Base-by-base conservation (phyloP, 2,797 vertebrate genomes). In the Rhincodon typus region DNA sequence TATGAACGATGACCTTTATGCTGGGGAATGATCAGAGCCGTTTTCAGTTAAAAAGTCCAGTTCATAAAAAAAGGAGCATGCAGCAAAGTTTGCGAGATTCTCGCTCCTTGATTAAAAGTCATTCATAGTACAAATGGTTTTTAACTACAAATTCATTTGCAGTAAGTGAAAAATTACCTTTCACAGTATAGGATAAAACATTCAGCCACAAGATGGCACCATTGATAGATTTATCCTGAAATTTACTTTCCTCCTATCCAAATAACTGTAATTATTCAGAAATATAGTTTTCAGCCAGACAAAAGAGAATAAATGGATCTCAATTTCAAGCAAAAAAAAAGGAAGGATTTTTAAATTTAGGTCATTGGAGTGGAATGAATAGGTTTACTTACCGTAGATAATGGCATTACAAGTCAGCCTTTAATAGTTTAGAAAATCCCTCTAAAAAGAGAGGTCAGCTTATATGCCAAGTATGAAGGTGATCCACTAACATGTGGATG, bases 171-270 rank as follows among this genome's bases (percentile, higher is more conserved):
- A 21, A 69, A 34, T 17, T 72, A 74, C 34, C 2, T 15, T 34
- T 53, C 66, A 25, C 19, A 21, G 69, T 23, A 17, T 21, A 57
- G 27, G 8, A 95, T 74, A n/a, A 21, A 53, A 46, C 15, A 15
- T 30, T 10, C 70, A 77, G 46, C 94, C 94, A 95, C 94, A 95
- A 74, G 94, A 74, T 95, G 94, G 94, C 46, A 23, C 70, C 94
- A 95, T 30, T 77, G 94, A 95, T 21, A 15, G 69, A 53, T 53
- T 74, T 72, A 53, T 77, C 70, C 72, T 77, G 8, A 4, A 7
- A 95, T 53, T 77, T 77, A 38, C 19, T 93, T 46, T 77, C n/a
- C 42, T 95, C 34, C 90, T 23, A 30, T 74, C 70, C 70, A 30
- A 30, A 25, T 72, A 72, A n/a, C 46, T 15, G 23, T 67, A 42